These are phyloP conservation scores for Gonatopus flavifemur DNA, from an alignment of 1,140 invertebrate genomes.

Conservation along the genomic window DNA sequence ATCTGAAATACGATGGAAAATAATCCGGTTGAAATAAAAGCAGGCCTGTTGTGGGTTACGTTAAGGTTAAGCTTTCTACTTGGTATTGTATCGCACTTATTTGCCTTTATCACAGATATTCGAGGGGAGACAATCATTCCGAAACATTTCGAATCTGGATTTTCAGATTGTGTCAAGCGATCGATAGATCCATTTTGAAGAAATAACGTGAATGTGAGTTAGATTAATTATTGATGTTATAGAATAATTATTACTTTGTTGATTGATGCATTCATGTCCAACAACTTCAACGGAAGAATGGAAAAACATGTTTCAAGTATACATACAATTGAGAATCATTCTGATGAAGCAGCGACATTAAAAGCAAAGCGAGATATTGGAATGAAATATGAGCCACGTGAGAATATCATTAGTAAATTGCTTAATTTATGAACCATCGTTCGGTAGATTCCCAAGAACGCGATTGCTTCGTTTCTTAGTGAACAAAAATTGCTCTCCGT, in stretches of 20 bases:
- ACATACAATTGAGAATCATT: constrained; percentile 11
- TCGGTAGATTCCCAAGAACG: constrained; percentile 8
- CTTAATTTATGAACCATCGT: constrained; percentile 50
- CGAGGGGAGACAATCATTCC: too few relatives aligned
- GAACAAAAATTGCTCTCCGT: constrained; percentile 10
- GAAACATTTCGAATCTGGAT: too few relatives aligned
- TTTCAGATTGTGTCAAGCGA: too few relatives aligned
- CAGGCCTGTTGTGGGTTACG: constrained; percentile 19
- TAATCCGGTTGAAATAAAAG: constrained; percentile 48
- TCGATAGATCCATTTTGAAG: too few relatives aligned
- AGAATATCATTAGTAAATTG: constrained; percentile 59
- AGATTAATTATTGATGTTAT: too few relatives aligned
- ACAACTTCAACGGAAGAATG: too few relatives aligned
- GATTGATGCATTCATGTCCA: too few relatives aligned
- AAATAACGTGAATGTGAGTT: too few relatives aligned
- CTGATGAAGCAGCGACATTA: constrained; percentile 40
- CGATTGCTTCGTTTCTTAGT: constrained; percentile 14
- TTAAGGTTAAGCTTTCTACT: constrained; percentile 30
- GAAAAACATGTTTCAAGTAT: too few relatives aligned
- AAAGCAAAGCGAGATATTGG: constrained; percentile 45
- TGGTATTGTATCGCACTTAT: too few relatives aligned
- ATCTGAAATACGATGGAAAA: constrained; percentile 52
- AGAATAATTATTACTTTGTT: too few relatives aligned
- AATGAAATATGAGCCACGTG: constrained; percentile 54
- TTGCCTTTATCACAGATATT: too few relatives aligned